Conservation (phyloP, 35 echinoderm and acorn worm species). For the Eucidaris tribuloides region DNA sequence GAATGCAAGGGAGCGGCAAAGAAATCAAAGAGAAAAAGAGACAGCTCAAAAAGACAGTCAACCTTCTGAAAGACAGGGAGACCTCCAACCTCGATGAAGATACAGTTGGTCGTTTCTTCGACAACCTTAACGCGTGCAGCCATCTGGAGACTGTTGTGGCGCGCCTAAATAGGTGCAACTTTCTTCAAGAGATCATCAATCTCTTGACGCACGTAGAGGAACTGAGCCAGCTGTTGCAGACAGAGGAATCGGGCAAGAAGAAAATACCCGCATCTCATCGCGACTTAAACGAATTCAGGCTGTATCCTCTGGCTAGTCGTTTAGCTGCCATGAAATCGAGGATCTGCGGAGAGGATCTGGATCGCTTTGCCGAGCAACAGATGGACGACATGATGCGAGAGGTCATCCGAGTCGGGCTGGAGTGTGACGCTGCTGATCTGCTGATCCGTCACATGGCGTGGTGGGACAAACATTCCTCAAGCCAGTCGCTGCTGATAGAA, state of each 20-base stretch:
- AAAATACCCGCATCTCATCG: neutral
- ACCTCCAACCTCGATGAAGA: neutral
- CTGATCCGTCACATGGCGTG: neutral
- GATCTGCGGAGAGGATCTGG: neutral
- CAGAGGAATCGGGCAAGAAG: constrained; percentile 9
- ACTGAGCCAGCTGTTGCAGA: neutral
- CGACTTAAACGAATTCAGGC: neutral
- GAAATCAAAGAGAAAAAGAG: constrained; percentile 20
- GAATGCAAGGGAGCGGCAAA: constrained; percentile 36
- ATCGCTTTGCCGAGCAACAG: constrained; percentile 15
- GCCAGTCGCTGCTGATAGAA: neutral
- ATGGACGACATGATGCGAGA: neutral
- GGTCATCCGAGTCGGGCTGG: neutral
- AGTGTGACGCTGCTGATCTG: neutral
- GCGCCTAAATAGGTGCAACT: constrained; percentile 13
- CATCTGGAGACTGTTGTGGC: constrained; percentile 2
- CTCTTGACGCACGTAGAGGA: neutral
- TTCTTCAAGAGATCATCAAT: neutral
- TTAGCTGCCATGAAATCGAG: neutral
- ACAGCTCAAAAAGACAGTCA: neutral
- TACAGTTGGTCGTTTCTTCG: neutral
- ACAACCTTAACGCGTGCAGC: neutral
- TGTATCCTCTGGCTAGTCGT: neutral
- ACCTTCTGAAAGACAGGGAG: neutral
- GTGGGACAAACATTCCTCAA: neutral